A percentile compares a stretch with the other conserved stretches of the same genome.
Conservation (phyloP, 2,797 vertebrate species). For the Malurus splendens region DNA sequence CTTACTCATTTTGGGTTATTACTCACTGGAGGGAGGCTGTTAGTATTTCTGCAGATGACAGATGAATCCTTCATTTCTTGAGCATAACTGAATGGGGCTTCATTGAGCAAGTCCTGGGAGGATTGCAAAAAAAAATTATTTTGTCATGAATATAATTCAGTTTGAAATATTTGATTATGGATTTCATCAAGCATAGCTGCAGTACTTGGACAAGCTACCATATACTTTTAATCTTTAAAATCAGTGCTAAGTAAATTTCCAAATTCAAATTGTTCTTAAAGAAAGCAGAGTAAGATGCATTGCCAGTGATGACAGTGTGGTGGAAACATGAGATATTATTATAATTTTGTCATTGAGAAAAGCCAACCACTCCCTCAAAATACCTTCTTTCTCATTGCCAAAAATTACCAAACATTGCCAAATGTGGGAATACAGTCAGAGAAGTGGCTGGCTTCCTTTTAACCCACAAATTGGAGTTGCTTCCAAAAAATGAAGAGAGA, state of each 20-base stretch:
- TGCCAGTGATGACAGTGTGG: not conserved
- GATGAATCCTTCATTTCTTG: constrained; percentile 21
- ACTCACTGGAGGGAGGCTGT: not conserved
- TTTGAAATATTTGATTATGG: not conserved
- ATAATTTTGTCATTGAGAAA: constrained; percentile 9
- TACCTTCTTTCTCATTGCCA: not conserved
- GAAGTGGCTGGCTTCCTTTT: not conserved
- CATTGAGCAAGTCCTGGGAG: not conserved
- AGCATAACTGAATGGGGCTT: not conserved
- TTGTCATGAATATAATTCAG: not conserved
- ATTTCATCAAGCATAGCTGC: not conserved
- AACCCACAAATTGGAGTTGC: not conserved
- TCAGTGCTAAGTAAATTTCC: not conserved
- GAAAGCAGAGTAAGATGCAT: not conserved
- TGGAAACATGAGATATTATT: not conserved
- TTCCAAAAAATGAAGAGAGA: not conserved
- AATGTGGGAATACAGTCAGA: not conserved
- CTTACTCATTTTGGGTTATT: not conserved
- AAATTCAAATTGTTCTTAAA: not conserved
- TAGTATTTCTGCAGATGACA: constrained; percentile 15
- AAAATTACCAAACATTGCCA: not conserved
- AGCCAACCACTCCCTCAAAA: not conserved
- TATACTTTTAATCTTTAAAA: not conserved
- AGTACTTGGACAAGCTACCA: not conserved
- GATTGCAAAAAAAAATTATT: not conserved